Base-by-base conservation (phyloP, 2,888 invertebrate genomes). In the Polymixis flavicincta region DNA sequence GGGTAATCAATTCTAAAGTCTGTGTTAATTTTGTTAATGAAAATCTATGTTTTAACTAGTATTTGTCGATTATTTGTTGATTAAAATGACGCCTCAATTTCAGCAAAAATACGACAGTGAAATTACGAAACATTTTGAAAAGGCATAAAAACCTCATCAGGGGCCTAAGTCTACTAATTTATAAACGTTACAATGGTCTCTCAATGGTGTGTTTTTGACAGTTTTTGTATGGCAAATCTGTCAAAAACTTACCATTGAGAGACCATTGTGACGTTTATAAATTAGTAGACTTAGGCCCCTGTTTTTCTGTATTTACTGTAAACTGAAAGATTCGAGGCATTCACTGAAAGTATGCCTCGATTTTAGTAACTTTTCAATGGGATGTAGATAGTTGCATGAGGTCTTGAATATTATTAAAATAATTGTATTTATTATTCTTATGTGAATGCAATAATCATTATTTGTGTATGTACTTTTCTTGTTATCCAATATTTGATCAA, bases 311-410 rank as follows among this genome's bases (percentile, higher is more conserved):
- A 28, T 48, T 28, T 28, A 32, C 6, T 84, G 68, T 71, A 32
- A 48, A 25, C 3, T 54, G 8, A 60, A 57, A 28, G 0, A 14
- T 2, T 71, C 67, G 55, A 83, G 74, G 68, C 76, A 37, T 32
- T 37, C 6, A 13, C 50, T n/a, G 17, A 3, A 52, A 8, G 19
- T 61, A 59, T 65, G 86, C 73, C 69, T 86, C 32, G 55, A 61
- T 54, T 81, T 22, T n/a, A 83, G 65, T 54, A 54, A 68, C 17
- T 61, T 60, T 66, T 65, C 9, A 65, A 37, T 60, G 52, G 57
- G 52, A 48, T 45, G 74, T 80, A 80, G 73, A 61, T 80, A 60
- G 64, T 71, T 74, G 85, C 85, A 85, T 85, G 85, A 37, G 45
- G 57, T 54, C 2, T 59, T 48, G 6, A 37, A 45, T 66, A 37